Conservation (phyloP, 2,797 vertebrate genomes). For the Pseudocheirus occidentalis region DNA sequence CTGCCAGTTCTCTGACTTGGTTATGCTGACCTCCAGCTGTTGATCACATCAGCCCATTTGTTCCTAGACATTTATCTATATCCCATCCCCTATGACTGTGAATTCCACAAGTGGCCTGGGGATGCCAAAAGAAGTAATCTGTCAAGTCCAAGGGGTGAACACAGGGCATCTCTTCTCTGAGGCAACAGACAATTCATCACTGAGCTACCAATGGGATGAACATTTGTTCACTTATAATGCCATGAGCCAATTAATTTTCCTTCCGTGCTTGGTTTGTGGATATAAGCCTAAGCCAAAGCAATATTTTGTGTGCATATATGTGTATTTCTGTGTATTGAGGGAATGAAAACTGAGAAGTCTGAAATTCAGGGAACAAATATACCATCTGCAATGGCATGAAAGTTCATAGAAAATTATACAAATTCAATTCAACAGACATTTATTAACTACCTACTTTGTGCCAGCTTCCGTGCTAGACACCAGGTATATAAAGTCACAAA, state of each 20-base stretch:
- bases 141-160: constrained; percentile 14
- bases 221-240: neutral
- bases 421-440: neutral
- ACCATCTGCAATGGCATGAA: neutral
- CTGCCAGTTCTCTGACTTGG: neutral
- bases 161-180: constrained; percentile 35
- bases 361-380: neutral
- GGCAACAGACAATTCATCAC: constrained; percentile 35
- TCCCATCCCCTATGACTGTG: neutral
- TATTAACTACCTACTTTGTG: neutral
- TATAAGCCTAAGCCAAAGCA: neutral
- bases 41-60: constrained; percentile 31
- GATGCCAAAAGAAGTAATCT: constrained; percentile 45
- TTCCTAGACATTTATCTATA: constrained; percentile 52
- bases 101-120: neutral
- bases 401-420: neutral
- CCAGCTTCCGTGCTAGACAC: no score
- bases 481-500: neutral
- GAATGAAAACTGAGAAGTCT: neutral
- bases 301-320: neutral
- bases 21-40: constrained; percentile 36
- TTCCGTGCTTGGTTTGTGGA: constrained; percentile 29
- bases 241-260: constrained; percentile 2
- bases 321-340: neutral
- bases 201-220: constrained; percentile 13